Evolutionary conservation across 2,888 invertebrate species (phyloP).

Genomic region (Cerastoderma edule): DNA sequence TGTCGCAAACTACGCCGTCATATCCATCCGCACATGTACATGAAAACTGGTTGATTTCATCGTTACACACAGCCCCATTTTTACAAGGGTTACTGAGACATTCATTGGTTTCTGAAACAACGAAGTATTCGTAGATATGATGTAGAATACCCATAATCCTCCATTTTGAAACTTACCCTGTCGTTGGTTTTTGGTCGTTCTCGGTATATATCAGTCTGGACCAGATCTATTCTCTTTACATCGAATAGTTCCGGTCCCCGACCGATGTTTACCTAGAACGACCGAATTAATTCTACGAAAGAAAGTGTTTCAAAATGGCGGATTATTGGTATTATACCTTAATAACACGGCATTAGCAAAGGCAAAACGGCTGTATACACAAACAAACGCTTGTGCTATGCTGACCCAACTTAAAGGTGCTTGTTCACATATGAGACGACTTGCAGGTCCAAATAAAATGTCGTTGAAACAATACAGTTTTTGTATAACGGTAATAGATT

Average conservation of each 20-base stretch:
- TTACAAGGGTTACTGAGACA: slow-evolving; percentile 9
- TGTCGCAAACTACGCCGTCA: slow-evolving; percentile 5
- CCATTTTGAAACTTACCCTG: not conserved
- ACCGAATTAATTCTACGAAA: not conserved
- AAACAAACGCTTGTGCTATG: no score
- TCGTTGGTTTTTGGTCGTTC: not conserved
- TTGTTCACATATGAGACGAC: no score
- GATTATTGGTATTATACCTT: no score
- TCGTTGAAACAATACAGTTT: no score
- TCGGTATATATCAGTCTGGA: not conserved
- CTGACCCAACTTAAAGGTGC: no score
- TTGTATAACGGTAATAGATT: no score
- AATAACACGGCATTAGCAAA: no score
- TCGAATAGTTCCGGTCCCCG: no score
- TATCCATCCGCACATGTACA: slow-evolving; percentile 3
- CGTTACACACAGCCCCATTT: slow-evolving; percentile 6
- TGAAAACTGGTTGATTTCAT: not conserved
- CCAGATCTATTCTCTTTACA: not conserved
- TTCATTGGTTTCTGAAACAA: not conserved
- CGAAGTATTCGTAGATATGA: not conserved
- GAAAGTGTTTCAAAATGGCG: no score
- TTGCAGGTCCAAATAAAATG: no score
- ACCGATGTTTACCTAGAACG: not conserved
- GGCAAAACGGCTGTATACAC: no score
- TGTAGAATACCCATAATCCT: not conserved